phyloP scores from a whole-genome alignment of 2,888 invertebrate genomes.

The Lucinisca nassula region DNA sequence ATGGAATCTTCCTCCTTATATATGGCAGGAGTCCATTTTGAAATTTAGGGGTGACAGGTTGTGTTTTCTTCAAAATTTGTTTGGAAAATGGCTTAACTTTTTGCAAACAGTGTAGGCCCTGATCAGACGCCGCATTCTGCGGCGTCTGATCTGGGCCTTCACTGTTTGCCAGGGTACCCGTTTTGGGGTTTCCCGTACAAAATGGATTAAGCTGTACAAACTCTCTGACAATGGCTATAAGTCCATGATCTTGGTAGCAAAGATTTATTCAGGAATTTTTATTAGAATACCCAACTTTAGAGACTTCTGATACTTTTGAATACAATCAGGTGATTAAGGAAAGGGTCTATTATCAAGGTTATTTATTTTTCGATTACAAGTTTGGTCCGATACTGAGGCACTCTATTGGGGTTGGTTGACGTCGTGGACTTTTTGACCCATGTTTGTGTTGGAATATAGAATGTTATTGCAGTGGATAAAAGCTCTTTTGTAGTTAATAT shows the following conservation, averaged over 20 bases:
- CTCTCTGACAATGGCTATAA: not conserved
- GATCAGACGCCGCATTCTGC: too few species aligned
- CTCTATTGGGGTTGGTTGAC: not conserved
- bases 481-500: not conserved
- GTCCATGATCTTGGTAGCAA: not conserved
- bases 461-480: not conserved
- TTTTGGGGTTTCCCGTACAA: too few species aligned
- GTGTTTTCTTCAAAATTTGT: too few species aligned
- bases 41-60: too few species aligned
- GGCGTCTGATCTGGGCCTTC: too few species aligned
- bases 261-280: constrained; percentile 8
- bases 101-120: too few species aligned
- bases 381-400: not conserved
- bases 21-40: too few species aligned
- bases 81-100: too few species aligned
- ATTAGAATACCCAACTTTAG: not conserved
- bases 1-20: too few species aligned
- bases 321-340: not conserved
- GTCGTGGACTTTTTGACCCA: not conserved
- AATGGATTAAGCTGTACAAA: too few species aligned
- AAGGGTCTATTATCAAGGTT: not conserved
- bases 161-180: too few species aligned
- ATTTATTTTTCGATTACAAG: constrained; percentile 10
- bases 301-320: constrained; percentile 4
- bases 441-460: not conserved